phyloP scores from a whole-genome alignment of 2,888 invertebrate species.

The Strigamia maritima region DNA sequence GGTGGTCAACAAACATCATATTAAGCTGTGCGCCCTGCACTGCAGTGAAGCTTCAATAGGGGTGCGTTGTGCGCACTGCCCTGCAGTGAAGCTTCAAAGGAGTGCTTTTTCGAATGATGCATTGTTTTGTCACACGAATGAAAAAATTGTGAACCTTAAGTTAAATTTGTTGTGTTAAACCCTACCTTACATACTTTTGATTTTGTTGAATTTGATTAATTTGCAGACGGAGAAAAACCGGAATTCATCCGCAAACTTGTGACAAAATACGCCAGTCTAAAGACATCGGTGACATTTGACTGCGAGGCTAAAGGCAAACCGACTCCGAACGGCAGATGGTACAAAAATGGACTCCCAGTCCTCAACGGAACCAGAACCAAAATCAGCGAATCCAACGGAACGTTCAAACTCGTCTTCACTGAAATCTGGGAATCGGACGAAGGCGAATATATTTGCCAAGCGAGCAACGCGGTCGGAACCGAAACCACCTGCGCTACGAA shows the following conservation, averaged over 20 bases:
- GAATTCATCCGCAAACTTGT: slow-evolving; percentile 76
- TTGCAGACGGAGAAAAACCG: slow-evolving; percentile 84
- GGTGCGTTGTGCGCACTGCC: too few relatives aligned
- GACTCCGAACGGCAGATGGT: slow-evolving; percentile 79
- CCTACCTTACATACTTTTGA: too few relatives aligned
- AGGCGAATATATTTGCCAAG: slow-evolving; percentile 94
- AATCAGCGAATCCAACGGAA: slow-evolving; percentile 65
- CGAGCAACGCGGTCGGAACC: slow-evolving; percentile 86
- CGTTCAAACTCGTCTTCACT: slow-evolving; percentile 78
- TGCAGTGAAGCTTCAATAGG: too few relatives aligned
- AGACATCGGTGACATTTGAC: slow-evolving; percentile 74
- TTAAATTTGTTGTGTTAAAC: too few relatives aligned
- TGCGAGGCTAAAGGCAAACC: slow-evolving; percentile 89
- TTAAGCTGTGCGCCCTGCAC: too few relatives aligned
- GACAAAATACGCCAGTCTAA: slow-evolving; percentile 74
- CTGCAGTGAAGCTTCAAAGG: too few relatives aligned
- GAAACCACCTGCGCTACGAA: slow-evolving; percentile 83
- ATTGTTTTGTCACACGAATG: too few relatives aligned
- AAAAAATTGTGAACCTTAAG: too few relatives aligned
- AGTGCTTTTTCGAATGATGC: too few relatives aligned
- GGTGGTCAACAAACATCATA: too few relatives aligned
- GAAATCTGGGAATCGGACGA: slow-evolving; percentile 88
- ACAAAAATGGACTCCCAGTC: slow-evolving; percentile 82
- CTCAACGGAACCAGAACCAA: slow-evolving; percentile 65
- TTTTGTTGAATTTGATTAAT: too few relatives aligned